Percentiles rank a stretch among this genome's conserved stretches.
These are phyloP conservation scores for Calosoma granatense DNA, from an alignment of 1,140 invertebrate species.

Conservation along the genomic window DNA sequence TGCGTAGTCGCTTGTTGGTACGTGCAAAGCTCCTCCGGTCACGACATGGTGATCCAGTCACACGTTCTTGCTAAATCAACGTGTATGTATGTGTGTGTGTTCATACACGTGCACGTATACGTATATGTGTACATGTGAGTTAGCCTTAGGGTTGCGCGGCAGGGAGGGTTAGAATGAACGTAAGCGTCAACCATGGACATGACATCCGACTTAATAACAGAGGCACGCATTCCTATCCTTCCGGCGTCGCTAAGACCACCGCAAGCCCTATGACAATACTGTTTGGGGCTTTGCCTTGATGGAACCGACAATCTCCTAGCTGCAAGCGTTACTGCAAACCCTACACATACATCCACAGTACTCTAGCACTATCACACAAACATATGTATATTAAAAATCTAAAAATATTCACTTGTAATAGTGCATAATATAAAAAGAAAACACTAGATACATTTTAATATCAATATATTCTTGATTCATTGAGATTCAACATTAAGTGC, in stretches of 20 bases:
- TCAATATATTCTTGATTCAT: not conserved
- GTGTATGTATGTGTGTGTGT: not conserved
- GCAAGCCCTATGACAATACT: slow-evolving; percentile 4
- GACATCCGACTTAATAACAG: slow-evolving; percentile 2
- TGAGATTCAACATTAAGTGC: too few relatives aligned
- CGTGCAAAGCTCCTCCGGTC: too few relatives aligned
- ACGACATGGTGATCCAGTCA: not conserved
- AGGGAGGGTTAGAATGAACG: not conserved
- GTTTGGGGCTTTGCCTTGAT: not conserved
- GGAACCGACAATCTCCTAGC: not conserved
- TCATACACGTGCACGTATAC: not conserved
- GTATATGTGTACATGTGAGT: not conserved
- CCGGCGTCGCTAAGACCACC: not conserved
- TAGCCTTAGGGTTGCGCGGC: not conserved
- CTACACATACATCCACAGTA: too few relatives aligned
- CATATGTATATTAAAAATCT: not conserved
- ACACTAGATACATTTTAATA: not conserved
- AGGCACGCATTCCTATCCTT: not conserved
- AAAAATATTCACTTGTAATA: not conserved
- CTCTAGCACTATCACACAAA: not conserved
- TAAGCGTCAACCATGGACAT: not conserved
- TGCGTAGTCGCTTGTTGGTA: not conserved
- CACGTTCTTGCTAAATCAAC: not conserved
- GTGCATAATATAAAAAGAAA: not conserved
- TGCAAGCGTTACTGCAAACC: not conserved